Base-by-base conservation (phyloP, 2,888 invertebrate genomes). In the Amblyjoppa proteus region DNA sequence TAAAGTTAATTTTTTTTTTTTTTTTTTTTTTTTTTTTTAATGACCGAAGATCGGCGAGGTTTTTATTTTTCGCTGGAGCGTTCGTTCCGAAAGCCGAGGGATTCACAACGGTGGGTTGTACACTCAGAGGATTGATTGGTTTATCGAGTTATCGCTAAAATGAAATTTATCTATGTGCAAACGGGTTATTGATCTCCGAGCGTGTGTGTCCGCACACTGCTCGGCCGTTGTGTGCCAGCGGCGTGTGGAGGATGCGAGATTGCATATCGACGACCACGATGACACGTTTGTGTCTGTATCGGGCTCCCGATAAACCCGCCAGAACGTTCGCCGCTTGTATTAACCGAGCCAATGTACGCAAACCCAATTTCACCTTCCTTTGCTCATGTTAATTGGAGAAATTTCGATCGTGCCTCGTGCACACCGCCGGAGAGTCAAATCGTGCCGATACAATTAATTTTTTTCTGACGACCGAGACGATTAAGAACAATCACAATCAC, bases 321-420 rank as follows among this genome's bases (percentile, higher is more conserved):
- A 73, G 25, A 38, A 53, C 56, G 66, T 34, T 11, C 31, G 68
- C 25, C 53, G 41, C n/a, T 13, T 61, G 16, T 61, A 61, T 61
- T 31, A 61, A 61, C n/a, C 13, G 38, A 56, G 71, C 71, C 53
- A 81, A 83, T 34, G 13, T 13, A 45, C 49, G 66, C 58, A 75
- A 83, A 81, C 45, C 81, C 51, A 81, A 83, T 85, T 87, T 81
- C 85, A 81, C 81, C 70, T 78, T 81, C 51, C 34, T 61, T 20
- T 45, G 45, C 45, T 69, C 16, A 84, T 84, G 84, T 73, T 83
- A 86, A 87, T 86, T 64, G 86, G 85, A 83, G 84, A 86, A 87
- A 87, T 88, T 85, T 86, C 73, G 64, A 85, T 86, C 80, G 84
- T 82, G 38, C 78, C 28, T 16, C 80, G 70, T 64, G 3, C 28